Base-by-base conservation (phyloP, 2,797 vertebrate species). In the Micrastur ruficollis region DNA sequence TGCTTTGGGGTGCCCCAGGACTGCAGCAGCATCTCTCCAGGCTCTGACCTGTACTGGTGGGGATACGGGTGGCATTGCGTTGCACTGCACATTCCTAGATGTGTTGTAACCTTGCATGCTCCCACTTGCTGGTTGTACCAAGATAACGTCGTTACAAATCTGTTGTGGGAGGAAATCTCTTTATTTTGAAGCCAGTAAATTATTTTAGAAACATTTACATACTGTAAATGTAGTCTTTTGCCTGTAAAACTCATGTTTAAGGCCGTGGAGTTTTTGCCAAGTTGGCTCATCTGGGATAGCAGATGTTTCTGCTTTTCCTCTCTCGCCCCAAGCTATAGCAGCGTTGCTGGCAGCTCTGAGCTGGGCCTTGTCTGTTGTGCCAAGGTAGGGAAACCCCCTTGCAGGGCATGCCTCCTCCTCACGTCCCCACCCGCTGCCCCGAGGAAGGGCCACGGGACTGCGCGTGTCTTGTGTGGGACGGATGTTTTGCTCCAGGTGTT, bases 241-340 rank as follows among this genome's bases (percentile, higher is more conserved):
- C 6, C 1, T 72, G 55, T 80, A 53, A 80, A 93, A 52, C 40
- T 2, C 2, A 82, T 63, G 74, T 83, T 85, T 76, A 84, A 90
- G 53, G 63, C 80, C 73, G 68, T 46, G 19, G 59, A 53, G 36
- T 12, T 55, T 87, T 90, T 93, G 88, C 92, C 93, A 93, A 14
- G 66, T 84, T 94, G 95, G 86, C 89, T 95, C 32, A 8, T 76
- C 31, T 68, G 34, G 74, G 50, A 21, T 46, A 81, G 79, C 94
- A 96, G 94, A 85, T 93, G 95, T 94, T 92, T 73, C 76, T 91
- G 66, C 49, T 95, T 92, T 79, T 90, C 73, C 29, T 81, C 38
- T 65, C 75, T 93, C 4, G 0, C 63, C 63, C 26, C 46, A 56
- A 38, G 82, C 85, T 83, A 15, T 49, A 78, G 81, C 68, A 56